These are phyloP conservation scores for Trachelus troglodyta DNA, from an alignment of 2,888 invertebrate species.

Conservation along the genomic window DNA sequence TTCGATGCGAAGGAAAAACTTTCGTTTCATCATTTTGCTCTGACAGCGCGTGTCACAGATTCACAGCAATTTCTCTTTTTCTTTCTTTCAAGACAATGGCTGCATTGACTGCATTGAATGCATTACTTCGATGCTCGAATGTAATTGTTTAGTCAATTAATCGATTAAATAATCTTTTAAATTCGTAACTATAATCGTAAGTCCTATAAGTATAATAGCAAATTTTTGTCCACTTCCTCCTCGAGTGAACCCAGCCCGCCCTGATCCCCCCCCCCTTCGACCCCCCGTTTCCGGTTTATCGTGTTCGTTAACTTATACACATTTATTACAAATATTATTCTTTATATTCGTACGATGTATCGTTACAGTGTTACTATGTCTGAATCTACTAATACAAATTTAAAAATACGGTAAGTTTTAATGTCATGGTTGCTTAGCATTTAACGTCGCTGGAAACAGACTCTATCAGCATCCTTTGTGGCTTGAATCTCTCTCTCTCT, in stretches of 20 bases:
- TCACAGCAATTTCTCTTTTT: not conserved
- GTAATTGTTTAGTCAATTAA: constrained; percentile 38
- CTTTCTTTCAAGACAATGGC: not conserved
- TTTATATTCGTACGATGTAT: constrained; percentile 48
- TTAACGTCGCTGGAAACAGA: too few species aligned
- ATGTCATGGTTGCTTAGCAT: constrained; percentile 16
- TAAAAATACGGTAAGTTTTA: constrained; percentile 58
- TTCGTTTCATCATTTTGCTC: too few species aligned
- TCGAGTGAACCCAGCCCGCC: not conserved
- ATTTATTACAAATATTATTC: constrained; percentile 58
- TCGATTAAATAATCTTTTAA: constrained; percentile 44
- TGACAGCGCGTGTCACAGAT: too few species aligned
- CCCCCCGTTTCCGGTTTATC: constrained; percentile 3
- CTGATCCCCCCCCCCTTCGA: constrained; percentile 9
- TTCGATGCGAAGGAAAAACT: too few species aligned
- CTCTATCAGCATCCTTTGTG: too few species aligned
- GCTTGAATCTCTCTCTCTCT: too few species aligned
- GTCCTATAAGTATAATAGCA: constrained; percentile 56
- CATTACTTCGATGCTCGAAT: constrained; percentile 43
- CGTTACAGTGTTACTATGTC: constrained; percentile 48
- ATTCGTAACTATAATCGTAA: constrained; percentile 50
- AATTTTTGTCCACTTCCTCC: constrained; percentile 39
- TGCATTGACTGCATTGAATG: constrained; percentile 3
- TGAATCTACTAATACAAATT: constrained; percentile 55
- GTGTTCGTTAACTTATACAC: constrained; percentile 24